Percentiles rank a stretch among this genome's conserved stretches.
Conservation (phyloP, 2,113 vertebrate genomes). For the Malurus cyaneus region DNA sequence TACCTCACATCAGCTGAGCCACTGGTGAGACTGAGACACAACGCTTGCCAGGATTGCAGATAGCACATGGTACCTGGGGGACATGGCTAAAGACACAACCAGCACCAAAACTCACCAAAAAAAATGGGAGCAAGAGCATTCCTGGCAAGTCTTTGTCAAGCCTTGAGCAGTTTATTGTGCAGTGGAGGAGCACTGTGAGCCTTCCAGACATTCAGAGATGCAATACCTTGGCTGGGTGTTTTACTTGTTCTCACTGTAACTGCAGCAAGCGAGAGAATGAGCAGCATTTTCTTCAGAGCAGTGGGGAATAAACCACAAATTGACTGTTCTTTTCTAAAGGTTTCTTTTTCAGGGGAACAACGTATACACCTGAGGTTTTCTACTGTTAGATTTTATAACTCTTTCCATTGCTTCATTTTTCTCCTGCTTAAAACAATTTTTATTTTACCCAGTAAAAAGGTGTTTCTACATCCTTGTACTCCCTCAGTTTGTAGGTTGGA, state of each 20-base stretch:
- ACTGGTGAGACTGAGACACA: neutral
- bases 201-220: neutral
- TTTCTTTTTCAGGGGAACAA: neutral
- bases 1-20: neutral
- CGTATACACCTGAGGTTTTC: neutral
- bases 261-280: neutral
- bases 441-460: neutral
- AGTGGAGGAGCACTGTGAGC: accelerated
- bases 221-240: neutral
- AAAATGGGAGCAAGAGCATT: neutral
- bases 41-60: neutral
- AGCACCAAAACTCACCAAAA: neutral
- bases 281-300: neutral
- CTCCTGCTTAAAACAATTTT: neutral
- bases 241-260: neutral
- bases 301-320: neutral
- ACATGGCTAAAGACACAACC: neutral
- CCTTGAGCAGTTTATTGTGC: neutral
- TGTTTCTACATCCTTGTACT: neutral
- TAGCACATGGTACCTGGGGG: neutral
- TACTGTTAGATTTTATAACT: neutral
- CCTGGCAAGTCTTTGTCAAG: neutral
- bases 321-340: neutral
- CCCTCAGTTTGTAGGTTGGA: neutral
- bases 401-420: neutral